These are phyloP conservation scores for Cloeon dipterum DNA, from an alignment of 2,888 invertebrate species.

Conservation along the genomic window DNA sequence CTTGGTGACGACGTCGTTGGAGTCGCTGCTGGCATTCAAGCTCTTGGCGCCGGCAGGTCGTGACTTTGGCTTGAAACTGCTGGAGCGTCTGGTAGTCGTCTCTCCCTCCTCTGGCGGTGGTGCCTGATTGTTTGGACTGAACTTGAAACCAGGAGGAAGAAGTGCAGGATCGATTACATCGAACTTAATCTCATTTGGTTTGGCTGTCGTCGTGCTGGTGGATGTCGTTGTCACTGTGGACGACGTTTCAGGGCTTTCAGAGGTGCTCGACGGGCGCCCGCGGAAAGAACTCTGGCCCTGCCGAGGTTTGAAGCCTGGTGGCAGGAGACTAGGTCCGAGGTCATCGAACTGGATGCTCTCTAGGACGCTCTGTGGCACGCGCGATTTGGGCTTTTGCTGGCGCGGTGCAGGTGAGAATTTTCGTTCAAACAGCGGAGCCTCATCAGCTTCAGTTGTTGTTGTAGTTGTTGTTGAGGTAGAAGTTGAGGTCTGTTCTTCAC, in stretches of 20 bases:
- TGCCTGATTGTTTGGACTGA: slow-evolving; percentile 3
- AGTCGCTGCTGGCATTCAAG: not conserved
- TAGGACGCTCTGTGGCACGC: slow-evolving; percentile 7
- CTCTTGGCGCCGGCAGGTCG: not conserved
- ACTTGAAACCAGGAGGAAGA: slow-evolving; percentile 4
- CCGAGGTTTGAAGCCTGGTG: slow-evolving; percentile 28
- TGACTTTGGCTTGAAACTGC: slow-evolving; percentile 27
- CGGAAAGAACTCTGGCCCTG: slow-evolving; percentile 7
- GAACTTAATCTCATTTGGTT: not conserved
- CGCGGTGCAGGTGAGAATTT: slow-evolving; percentile 29
- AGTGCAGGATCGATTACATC: not conserved
- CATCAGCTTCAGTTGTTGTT: slow-evolving; percentile 22
- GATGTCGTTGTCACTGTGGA: not conserved
- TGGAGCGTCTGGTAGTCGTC: slow-evolving; percentile 25
- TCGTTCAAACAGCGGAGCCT: slow-evolving; percentile 27
- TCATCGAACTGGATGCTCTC: slow-evolving; percentile 14
- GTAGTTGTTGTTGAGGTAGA: slow-evolving; percentile 26
- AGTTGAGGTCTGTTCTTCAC: slow-evolving; percentile 23
- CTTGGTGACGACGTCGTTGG: not conserved
- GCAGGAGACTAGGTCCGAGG: slow-evolving; percentile 33
- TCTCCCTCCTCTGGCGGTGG: slow-evolving; percentile 13
- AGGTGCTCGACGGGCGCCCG: slow-evolving; percentile 11
- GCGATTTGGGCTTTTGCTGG: slow-evolving; percentile 3
- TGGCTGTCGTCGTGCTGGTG: not conserved
- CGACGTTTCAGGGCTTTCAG: slow-evolving; percentile 5